Conservation (phyloP, 2,888 invertebrate species). For the Agrenia bidenticulata region DNA sequence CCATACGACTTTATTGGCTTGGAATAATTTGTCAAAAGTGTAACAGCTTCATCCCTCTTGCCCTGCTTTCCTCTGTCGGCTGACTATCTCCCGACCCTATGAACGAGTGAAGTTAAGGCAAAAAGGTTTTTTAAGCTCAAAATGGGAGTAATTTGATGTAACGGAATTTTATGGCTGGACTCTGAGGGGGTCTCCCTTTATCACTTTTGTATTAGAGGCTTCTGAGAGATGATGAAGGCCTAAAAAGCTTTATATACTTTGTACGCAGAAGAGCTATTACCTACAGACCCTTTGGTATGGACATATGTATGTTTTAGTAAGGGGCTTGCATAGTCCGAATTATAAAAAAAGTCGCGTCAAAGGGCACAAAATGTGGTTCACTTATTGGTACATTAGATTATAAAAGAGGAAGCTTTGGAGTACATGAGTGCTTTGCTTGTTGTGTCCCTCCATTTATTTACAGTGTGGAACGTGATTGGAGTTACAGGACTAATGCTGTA, state of each 20-base stretch:
- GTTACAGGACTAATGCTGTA: not conserved
- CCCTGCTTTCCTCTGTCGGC: not conserved
- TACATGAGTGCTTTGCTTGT: constrained; percentile 10
- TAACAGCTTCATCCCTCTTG: not conserved
- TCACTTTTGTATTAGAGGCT: not conserved
- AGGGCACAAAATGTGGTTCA: constrained; percentile 15
- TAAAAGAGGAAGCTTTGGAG: constrained; percentile 13
- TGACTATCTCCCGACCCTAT: too few relatives aligned
- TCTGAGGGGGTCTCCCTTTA: constrained; percentile 26
- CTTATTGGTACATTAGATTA: constrained; percentile 22
- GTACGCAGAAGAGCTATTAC: too few relatives aligned
- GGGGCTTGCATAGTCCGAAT: too few relatives aligned
- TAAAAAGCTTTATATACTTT: too few relatives aligned
- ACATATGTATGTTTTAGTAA: too few relatives aligned
- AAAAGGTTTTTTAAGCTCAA: not conserved
- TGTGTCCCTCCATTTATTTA: constrained; percentile 9
- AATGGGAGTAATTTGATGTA: constrained; percentile 24
- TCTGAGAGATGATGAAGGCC: not conserved
- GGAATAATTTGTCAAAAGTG: constrained; percentile 6
- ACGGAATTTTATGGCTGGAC: constrained; percentile 23
- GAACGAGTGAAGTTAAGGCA: not conserved
- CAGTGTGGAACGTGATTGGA: not conserved
- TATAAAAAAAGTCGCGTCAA: constrained; percentile 13
- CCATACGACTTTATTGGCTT: not conserved
- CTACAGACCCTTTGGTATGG: too few relatives aligned